Percentiles rank a stretch among this genome's conserved stretches.
Conservation (phyloP, 2,888 invertebrate species). For the Sepioteuthis lessoniana region DNA sequence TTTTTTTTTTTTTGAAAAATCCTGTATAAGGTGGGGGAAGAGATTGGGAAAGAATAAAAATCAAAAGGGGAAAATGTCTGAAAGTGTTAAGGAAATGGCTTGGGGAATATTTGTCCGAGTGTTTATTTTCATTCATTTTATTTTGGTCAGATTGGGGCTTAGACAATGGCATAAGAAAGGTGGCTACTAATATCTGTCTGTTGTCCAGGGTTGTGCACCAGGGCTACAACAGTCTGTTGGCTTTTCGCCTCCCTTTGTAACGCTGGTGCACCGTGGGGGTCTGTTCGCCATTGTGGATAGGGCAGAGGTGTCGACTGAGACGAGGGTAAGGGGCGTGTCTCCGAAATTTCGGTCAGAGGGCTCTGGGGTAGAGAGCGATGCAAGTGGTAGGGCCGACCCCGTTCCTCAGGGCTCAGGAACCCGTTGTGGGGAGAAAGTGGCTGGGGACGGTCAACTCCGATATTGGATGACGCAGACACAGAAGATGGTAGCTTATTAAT, state of each 20-base stretch:
- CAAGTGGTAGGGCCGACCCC: background rate
- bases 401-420: background rate
- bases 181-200: conserved; percentile 37
- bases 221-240: conserved; percentile 39
- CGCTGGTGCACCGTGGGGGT: background rate
- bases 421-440: background rate
- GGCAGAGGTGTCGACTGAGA: conserved; percentile 42
- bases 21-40: background rate
- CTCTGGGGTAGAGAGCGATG: conserved; percentile 42
- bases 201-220: conserved; percentile 34
- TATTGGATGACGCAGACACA: conserved; percentile 38
- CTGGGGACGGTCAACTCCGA: background rate
- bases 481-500: conserved; percentile 5
- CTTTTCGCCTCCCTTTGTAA: conserved; percentile 21
- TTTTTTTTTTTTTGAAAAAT: too few relatives aligned
- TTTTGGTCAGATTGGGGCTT: background rate
- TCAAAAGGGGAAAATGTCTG: too few relatives aligned
- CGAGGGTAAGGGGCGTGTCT: conserved; percentile 24
- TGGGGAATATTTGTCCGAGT: background rate
- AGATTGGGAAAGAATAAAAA: background rate
- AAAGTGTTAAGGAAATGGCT: background rate
- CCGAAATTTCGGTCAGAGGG: conserved; percentile 37
- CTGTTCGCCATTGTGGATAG: conserved; percentile 43
- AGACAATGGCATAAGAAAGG: conserved; percentile 43
- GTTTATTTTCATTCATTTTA: background rate